Conservation (phyloP, 1,140 invertebrate genomes). For the Aleiodes sp. region DNA sequence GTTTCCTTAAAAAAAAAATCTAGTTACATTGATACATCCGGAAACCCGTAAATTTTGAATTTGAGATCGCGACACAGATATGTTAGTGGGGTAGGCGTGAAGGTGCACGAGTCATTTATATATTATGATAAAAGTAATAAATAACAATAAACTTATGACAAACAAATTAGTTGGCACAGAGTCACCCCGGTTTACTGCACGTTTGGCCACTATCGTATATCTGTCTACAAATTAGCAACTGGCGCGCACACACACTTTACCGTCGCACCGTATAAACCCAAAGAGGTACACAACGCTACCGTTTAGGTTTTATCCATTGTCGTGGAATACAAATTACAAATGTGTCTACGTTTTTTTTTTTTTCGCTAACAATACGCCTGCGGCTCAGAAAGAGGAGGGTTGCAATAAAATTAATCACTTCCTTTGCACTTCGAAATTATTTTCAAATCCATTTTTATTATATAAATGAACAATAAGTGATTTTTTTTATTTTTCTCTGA, state of each 20-base stretch:
- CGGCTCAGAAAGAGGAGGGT: no score
- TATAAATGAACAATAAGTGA: no score
- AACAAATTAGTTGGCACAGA: conserved; percentile 56
- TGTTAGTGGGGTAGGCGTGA: not conserved
- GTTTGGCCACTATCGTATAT: conserved; percentile 53
- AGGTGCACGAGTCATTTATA: not conserved
- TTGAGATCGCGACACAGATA: not conserved
- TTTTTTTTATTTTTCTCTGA: no score
- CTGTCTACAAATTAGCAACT: conserved; percentile 57
- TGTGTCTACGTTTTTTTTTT: no score
- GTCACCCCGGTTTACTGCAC: conserved; percentile 35
- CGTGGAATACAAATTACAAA: not conserved
- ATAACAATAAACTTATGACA: conserved; percentile 57
- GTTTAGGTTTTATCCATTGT: not conserved
- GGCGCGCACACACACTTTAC: conserved; percentile 38
- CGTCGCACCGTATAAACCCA: not conserved
- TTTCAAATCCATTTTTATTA: no score
- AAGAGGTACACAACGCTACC: not conserved
- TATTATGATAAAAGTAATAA: conserved; percentile 39
- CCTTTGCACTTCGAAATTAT: no score
- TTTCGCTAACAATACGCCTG: no score
- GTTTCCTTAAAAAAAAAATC: no score
- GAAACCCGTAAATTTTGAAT: not conserved
- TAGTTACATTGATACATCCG: not conserved
- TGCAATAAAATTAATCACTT: no score